phyloP scores from a whole-genome alignment of 1,140 invertebrate genomes.

The Cryptotermes secundus region DNA sequence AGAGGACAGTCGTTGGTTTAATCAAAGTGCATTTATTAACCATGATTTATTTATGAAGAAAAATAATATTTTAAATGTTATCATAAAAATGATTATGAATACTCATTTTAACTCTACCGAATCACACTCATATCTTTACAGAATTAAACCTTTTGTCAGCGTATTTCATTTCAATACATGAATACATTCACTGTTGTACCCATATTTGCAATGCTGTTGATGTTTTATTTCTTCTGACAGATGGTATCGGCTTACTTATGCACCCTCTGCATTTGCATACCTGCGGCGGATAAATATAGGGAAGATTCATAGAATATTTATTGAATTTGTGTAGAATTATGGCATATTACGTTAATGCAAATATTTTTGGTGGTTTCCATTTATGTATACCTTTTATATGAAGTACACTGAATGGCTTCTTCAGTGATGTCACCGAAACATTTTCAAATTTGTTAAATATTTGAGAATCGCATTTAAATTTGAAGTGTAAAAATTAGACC shows the following conservation, averaged over 20 bases:
- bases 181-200: not conserved
- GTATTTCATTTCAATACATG: not conserved
- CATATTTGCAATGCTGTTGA: not conserved
- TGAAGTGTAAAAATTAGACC: too few relatives aligned
- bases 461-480: too few relatives aligned
- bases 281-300: not conserved
- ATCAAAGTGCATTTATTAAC: too few relatives aligned
- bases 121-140: not conserved
- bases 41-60: too few relatives aligned
- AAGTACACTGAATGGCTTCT: too few relatives aligned
- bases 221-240: not conserved
- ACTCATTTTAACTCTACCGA: not conserved
- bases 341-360: not conserved
- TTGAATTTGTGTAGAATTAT: not conserved
- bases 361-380: not conserved
- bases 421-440: too few relatives aligned
- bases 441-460: too few relatives aligned
- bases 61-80: too few relatives aligned
- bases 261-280: not conserved
- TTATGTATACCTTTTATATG: not conserved
- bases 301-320: not conserved
- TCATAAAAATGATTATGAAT: not conserved
- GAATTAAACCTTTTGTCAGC: not conserved
- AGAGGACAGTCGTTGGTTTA: too few relatives aligned
- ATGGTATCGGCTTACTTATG: not conserved